A percentile compares a stretch with the other conserved stretches of the same genome.
Evolutionary conservation across 2,113 vertebrate genomes (phyloP).

Genomic region (Alligator mississippiensis): DNA sequence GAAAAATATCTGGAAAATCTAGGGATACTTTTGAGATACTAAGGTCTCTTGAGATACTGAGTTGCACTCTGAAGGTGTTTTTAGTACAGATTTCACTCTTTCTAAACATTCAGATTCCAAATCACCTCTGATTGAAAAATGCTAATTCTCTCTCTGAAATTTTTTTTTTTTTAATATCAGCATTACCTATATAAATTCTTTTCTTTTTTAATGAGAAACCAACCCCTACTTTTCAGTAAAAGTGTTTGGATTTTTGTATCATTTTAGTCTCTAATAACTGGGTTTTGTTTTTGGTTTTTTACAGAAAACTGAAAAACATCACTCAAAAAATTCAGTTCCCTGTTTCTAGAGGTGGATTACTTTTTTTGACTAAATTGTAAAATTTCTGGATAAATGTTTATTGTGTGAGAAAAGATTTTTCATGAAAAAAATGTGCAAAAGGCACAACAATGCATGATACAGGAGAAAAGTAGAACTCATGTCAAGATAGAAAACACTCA

Average conservation of each 20-base stretch:
- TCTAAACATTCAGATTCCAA: not conserved
- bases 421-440: not conserved
- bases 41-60: not conserved
- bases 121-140: not conserved
- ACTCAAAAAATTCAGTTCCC: not conserved
- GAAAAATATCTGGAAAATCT: not conserved
- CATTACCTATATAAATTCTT: not conserved
- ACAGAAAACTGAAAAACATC: not conserved
- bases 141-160: not conserved
- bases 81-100: not conserved
- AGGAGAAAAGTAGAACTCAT: not conserved
- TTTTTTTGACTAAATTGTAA: not conserved
- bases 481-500: not conserved
- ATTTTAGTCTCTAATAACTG: not conserved
- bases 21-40: not conserved
- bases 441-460: not conserved
- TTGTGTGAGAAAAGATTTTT: not conserved
- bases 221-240: not conserved
- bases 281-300: not conserved
- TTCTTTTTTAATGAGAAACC: not conserved
- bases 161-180: not conserved
- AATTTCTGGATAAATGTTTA: conserved; percentile 24
- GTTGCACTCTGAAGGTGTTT: not conserved
- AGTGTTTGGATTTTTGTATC: not conserved
- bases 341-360: not conserved